Evolutionary conservation across 1,140 invertebrate species (phyloP), one percentile per base, ranked within the genome.

Genomic region (Halesus radiatus): DNA sequence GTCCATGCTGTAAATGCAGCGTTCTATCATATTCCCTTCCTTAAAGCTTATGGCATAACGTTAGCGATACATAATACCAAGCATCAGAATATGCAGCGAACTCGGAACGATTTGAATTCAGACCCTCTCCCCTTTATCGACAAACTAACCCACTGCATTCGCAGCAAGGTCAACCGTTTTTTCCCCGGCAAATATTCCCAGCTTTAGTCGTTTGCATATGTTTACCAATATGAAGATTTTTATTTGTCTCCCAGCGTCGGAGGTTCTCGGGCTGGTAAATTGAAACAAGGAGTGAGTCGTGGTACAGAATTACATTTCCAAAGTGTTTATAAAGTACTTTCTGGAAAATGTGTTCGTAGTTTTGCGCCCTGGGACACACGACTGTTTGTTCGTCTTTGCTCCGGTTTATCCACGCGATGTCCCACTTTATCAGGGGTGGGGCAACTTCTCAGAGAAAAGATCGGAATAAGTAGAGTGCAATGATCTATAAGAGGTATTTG

Each of bases 261-360:
- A 70, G 62, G 58, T 32, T 64, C 64, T 32, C 62, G 76, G 76
- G 76, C 76, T 68, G 76, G 76, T 78, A 72, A 68, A 78, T 78
- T 78, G 76, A 78, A 78, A 78, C 76, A 78, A 78, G 50, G 76
- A 54, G 64, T 20, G 22, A 78, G 62, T 72, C 52, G n/a, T 29
- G 62, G 20, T 26, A 22, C 50, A 29, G 76, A 78, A 78, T 78
- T 78, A 78, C 76, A 78, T 78, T 78, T 72, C 26, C 66, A 52
- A 56, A 78, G 76, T 78, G 76, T 78, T 78, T 78, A 78, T 78
- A 78, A 78, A 78, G 76, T 78, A 78, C 76, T 70, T 78, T 78
- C 76, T 78, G 62, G 22, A 52, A 78, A 72, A 72, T 70, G 76
- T 78, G 64, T 78, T 78, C 76, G 20, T 32, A 56, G 62, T 70